Evolutionary conservation across 1,140 invertebrate genomes (phyloP).

Genomic region (Ips nitidus): DNA sequence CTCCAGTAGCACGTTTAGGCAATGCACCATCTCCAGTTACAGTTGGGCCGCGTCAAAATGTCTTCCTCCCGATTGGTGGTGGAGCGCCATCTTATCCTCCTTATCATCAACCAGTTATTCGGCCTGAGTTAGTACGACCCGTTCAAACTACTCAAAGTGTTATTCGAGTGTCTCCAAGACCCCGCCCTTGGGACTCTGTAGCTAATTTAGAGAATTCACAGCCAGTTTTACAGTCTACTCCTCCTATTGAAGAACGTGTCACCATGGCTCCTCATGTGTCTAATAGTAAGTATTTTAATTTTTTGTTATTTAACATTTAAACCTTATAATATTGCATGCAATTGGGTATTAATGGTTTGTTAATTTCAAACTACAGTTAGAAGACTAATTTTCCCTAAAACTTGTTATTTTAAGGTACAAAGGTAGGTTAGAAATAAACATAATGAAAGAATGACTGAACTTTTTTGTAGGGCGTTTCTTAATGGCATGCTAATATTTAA

Average conservation of each 20-base stretch:
- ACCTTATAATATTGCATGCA: neutral
- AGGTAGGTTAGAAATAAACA: too few species aligned
- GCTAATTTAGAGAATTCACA: constrained; percentile 18
- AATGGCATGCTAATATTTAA: too few species aligned
- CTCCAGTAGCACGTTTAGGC: constrained; percentile 52
- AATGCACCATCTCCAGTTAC: constrained; percentile 64
- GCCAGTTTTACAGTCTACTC: constrained; percentile 12
- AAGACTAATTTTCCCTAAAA: too few species aligned
- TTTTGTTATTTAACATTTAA: neutral
- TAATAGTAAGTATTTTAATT: constrained; percentile 6
- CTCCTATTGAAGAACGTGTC: constrained; percentile 6
- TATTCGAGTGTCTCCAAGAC: constrained; percentile 36
- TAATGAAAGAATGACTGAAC: too few species aligned
- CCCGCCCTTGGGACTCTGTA: constrained; percentile 26
- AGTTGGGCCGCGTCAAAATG: constrained; percentile 67
- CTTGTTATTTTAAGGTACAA: too few species aligned
- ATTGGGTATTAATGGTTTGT: too few species aligned
- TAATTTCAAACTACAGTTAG: too few species aligned
- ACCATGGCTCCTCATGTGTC: constrained; percentile 11
- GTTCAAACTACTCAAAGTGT: constrained; percentile 35
- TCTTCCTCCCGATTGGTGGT: constrained; percentile 80
- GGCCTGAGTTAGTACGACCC: constrained; percentile 33
- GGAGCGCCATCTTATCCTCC: constrained; percentile 34
- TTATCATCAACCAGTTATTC: constrained; percentile 41
- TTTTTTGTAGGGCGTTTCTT: too few species aligned